A percentile compares a stretch with the other conserved stretches of the same genome.
phyloP scores from a whole-genome alignment of 2,888 invertebrate species.

The Chrysolina oricalcia region DNA sequence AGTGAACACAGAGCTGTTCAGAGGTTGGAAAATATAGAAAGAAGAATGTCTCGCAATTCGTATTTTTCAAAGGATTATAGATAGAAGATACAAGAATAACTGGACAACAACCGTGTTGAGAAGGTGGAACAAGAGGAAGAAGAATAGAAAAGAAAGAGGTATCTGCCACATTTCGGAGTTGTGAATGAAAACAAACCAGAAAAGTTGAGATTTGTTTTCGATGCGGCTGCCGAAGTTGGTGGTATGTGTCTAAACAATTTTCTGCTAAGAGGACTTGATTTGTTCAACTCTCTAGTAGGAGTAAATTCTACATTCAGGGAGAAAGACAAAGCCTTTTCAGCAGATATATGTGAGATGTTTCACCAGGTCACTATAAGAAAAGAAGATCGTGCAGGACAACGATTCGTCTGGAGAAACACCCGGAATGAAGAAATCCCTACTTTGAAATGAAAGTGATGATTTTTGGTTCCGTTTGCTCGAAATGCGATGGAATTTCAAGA shows the following conservation, averaged over 20 bases:
- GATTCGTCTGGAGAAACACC: background rate
- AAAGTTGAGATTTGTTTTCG: background rate
- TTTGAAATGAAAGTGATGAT: background rate
- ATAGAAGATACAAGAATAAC: background rate
- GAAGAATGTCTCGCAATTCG: background rate
- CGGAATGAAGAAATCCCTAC: background rate
- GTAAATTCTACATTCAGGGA: background rate
- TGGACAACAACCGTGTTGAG: background rate
- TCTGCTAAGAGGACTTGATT: background rate
- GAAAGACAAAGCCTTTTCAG: background rate
- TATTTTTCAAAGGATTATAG: background rate
- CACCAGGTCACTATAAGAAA: too few relatives aligned
- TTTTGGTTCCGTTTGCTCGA: background rate
- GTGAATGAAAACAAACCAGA: too few relatives aligned
- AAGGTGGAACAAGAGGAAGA: background rate
- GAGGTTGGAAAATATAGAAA: too few relatives aligned
- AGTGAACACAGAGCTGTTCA: too few relatives aligned
- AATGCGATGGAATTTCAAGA: background rate
- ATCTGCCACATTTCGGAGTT: background rate
- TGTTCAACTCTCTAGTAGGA: background rate
- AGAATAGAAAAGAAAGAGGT: background rate
- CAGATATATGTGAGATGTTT: background rate
- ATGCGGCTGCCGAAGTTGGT: constrained; percentile 11
- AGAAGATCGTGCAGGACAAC: too few relatives aligned
- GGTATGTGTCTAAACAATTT: background rate